Percentiles rank a stretch among this genome's conserved stretches.
These are phyloP conservation scores for Parambassis ranga DNA, from an alignment of 2,797 vertebrate species.

Conservation along the genomic window DNA sequence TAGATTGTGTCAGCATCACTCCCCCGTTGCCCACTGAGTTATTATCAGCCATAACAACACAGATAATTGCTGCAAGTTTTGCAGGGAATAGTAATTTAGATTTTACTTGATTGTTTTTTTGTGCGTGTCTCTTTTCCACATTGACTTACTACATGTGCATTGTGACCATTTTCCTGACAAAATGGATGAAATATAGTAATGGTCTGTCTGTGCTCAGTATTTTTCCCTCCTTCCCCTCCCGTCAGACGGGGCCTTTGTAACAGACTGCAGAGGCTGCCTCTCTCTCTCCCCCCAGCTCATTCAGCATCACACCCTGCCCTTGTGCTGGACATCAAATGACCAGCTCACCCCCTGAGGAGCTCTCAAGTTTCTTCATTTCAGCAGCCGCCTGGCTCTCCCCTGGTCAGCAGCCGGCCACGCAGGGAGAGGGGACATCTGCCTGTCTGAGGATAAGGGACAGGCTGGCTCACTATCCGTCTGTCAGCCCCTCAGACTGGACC, in stretches of 20 bases:
- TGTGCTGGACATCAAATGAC: slow-evolving; percentile 93
- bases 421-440: slow-evolving; percentile 96
- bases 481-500: slow-evolving; percentile 78
- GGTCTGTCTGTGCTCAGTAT: slow-evolving; percentile 54
- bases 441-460: slow-evolving; percentile 94
- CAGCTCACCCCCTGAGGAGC: slow-evolving; percentile 93
- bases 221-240: slow-evolving; percentile 60
- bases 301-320: slow-evolving; percentile 87
- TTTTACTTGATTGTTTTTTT: background rate
- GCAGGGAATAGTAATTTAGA: background rate
- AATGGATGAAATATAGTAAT: slow-evolving; percentile 62
- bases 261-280: slow-evolving; percentile 83
- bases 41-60: background rate
- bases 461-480: slow-evolving; percentile 81
- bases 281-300: slow-evolving; percentile 80
- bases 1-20: slow-evolving; percentile 36
- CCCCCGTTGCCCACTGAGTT: slow-evolving; percentile 9
- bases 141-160: slow-evolving; percentile 17
- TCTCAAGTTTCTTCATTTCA: slow-evolving; percentile 95
- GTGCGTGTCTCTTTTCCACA: background rate
- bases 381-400: slow-evolving; percentile 89
- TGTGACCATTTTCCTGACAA: slow-evolving; percentile 42
- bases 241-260: slow-evolving; percentile 73
- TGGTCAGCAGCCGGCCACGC: slow-evolving; percentile 88
- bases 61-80: background rate